These are phyloP conservation scores for Theocolax elegans DNA, from an alignment of 1,140 invertebrate species.

Conservation along the genomic window DNA sequence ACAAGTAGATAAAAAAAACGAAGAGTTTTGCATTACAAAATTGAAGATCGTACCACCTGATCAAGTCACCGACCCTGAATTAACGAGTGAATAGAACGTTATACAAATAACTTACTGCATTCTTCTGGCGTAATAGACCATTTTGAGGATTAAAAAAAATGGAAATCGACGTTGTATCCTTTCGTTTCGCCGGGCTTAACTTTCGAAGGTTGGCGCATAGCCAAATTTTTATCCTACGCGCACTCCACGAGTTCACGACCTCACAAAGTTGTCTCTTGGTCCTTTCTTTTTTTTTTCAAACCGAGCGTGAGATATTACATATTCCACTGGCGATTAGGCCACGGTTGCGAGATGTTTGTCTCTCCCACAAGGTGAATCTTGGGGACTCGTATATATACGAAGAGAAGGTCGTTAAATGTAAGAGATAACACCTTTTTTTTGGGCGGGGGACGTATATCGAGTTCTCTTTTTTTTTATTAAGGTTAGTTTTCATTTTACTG, in stretches of 20 bases:
- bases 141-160: too few species aligned
- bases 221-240: not conserved
- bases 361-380: not conserved
- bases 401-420: not conserved
- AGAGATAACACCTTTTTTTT: not conserved
- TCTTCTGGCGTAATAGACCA: too few species aligned
- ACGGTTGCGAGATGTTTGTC: slow-evolving; percentile 2
- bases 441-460: too few species aligned
- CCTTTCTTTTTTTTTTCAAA: not conserved
- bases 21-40: too few species aligned
- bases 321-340: not conserved
- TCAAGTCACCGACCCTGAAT: too few species aligned
- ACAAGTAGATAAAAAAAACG: too few species aligned
- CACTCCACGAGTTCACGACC: slow-evolving; percentile 8
- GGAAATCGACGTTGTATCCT: slow-evolving; percentile 15
- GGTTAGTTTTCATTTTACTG: too few species aligned
- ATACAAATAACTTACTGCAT: too few species aligned
- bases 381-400: not conserved
- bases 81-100: too few species aligned
- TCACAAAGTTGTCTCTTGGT: not conserved
- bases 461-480: too few species aligned
- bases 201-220: not conserved
- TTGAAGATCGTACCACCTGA: too few species aligned
- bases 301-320: not conserved
- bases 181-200: not conserved